Base-by-base conservation (phyloP, 2,797 vertebrate species). In the Mus spretus region DNA sequence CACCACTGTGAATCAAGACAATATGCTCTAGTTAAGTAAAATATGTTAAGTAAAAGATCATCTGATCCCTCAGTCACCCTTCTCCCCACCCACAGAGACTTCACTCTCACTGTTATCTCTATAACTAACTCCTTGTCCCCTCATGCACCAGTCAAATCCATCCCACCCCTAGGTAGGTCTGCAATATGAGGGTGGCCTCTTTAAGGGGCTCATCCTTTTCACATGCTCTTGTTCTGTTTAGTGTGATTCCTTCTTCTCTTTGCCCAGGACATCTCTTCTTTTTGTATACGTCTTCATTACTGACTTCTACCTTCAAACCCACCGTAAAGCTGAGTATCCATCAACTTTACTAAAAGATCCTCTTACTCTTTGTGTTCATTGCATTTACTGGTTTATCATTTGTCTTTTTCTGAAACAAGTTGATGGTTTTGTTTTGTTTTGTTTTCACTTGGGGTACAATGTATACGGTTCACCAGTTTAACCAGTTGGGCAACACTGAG, bases 1-100 rank as follows among this genome's bases (percentile, higher is more conserved):
- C 93, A 40, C 82, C 80, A 26, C 61, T 81, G 31, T 17, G 47
- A 75, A 70, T 95, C 55, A 89, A 83, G 94, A 80, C n/a, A 61
- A 10, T 17, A 44, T 14, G 65, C 55, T 94, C 89, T 65, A 13
- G 28, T 87, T 65, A 44, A 44, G 44, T 44, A 44, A 44, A 44
- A 44, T 44, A 47, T 53, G 50, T 26, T 44, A 40, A 77, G 31
- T 72, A 74, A 75, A 86, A 70, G 63, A 28, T n/a, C 6, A 12
- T 22, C 26, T 61, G 61, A 31, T 40, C 34, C 31, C n/a, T 34
- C 55, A 31, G 75, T 67, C 40, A 20, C 28, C 14, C 28, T 31
- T 59, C 14, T 9, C 28, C 14, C 9, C 59, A 0, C 14, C 81
- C 40, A 17, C 19, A 1, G 15, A 63, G 70, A 74, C 55, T 0